phyloP scores from a whole-genome alignment of 2,113 vertebrate species.

The Athene noctua region DNA sequence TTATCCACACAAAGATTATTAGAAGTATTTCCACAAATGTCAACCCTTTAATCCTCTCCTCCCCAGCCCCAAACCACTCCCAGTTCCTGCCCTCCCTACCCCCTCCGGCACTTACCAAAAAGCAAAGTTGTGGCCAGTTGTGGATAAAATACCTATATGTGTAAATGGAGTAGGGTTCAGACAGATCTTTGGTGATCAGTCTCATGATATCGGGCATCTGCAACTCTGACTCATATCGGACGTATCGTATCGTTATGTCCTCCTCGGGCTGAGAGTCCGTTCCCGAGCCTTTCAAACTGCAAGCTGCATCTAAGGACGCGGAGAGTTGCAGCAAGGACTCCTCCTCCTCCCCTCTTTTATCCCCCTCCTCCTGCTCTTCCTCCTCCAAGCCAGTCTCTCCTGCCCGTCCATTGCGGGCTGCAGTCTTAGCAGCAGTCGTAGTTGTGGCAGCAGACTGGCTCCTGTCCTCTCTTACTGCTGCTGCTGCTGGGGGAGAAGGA shows the following conservation, averaged over 20 bases:
- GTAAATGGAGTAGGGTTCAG: constrained; percentile 99
- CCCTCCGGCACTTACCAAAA: constrained; percentile 90
- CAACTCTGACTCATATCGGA: constrained; percentile 97
- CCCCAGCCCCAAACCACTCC: constrained; percentile 29
- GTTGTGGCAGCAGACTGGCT: constrained; percentile 43
- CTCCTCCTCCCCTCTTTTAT: constrained; percentile 61
- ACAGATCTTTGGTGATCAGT: constrained; percentile 99
- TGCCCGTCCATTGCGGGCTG: constrained; percentile 77
- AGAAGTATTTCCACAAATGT: background rate
- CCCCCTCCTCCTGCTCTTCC: constrained; percentile 68
- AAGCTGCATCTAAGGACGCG: constrained; percentile 69
- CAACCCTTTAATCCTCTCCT: background rate
- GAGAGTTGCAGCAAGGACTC: constrained; percentile 73
- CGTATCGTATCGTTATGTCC: constrained; percentile 89
- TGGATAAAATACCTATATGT: constrained; percentile 99
- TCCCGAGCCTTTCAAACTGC: constrained; percentile 73
- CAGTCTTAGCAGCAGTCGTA: constrained; percentile 63
- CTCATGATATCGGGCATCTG: constrained; percentile 99
- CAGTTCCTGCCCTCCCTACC: background rate
- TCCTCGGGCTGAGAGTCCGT: constrained; percentile 76
- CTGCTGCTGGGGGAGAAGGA: constrained; percentile 24
- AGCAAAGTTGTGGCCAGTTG: constrained; percentile 99
- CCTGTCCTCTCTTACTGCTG: constrained; percentile 36
- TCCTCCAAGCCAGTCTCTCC: constrained; percentile 60
- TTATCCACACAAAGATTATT: background rate